Evolutionary conservation across 2,113 vertebrate genomes (phyloP).

Genomic region (Rhinolophus ferrumequinum): DNA sequence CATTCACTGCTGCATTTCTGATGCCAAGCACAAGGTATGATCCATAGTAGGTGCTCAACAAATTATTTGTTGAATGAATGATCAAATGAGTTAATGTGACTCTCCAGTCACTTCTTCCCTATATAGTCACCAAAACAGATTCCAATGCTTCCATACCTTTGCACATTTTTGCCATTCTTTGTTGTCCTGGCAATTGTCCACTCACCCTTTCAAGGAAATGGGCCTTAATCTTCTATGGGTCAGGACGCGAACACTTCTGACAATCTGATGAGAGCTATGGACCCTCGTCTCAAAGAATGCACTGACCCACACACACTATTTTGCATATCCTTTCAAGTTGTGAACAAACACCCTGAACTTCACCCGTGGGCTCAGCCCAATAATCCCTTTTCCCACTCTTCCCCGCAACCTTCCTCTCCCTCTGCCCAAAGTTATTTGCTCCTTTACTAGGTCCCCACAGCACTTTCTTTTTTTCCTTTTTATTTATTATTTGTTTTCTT

Average conservation of each 20-base stretch:
- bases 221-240: neutral
- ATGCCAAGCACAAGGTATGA: neutral
- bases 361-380: accelerated
- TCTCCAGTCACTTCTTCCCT: neutral
- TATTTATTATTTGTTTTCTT: neutral
- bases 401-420: no score
- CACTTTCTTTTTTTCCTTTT: neutral
- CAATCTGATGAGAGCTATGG: neutral
- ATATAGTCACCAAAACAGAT: neutral
- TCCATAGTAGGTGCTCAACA: neutral
- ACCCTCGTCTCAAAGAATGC: neutral
- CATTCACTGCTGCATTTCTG: neutral
- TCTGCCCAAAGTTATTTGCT: neutral
- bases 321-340: accelerated
- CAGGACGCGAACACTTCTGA: neutral
- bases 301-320: accelerated
- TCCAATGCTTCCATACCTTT: neutral
- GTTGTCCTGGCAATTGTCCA: neutral
- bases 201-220: neutral
- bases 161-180: neutral
- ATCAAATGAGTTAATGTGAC: neutral
- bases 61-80: neutral
- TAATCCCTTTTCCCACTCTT: neutral
- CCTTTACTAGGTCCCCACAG: neutral
- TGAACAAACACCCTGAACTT: neutral